Evolutionary conservation across 2,888 invertebrate species (phyloP), one percentile per base, ranked within the genome.

Genomic region (Zygogramma bicolorata): DNA sequence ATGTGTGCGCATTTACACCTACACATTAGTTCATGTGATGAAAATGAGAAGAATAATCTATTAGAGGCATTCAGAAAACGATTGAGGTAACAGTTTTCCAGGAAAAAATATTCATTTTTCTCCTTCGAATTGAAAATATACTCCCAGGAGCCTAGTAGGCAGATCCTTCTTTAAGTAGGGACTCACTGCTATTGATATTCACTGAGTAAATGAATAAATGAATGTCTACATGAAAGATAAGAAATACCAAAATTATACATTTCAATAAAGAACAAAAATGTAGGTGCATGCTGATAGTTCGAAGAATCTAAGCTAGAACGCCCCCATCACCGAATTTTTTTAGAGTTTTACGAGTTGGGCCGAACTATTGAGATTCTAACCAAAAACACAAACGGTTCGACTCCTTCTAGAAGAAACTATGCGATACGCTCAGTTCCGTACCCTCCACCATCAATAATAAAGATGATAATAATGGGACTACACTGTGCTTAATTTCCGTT

Each of bases 201-300:
- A 38, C 38, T 7, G n/a, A 38, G 38, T 4, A 4, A 10, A 38
- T n/a, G 38, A 46, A 46, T 10, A 46, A 10, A 22, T 22, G 46
- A 25, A 53, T 6, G 22, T 15, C 53, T 53, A 53, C 22, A n/a
- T 53, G 27, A 61, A 18, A 22, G 27, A n/a, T 10, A 18, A 70
- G 31, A 40, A 60, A 49, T 38, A 61, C 13, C 29, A 70, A 70
- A 66, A 27, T 29, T 65, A 71, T 40, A 46, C 25, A 34, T 31
- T 57, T 31, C 61, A 62, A 71, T 31, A 25, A n/a, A 58, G 62
- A 38, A 60, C 15, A 62, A 66, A 34, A 20, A 71, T 81, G 81
- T 81, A 82, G 82, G 81, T 83, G 82, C 82, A 82, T 83, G 83
- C 82, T 77, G 79, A 75, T 66, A 73, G 70, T 75, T 70, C 73